Percentiles rank a stretch among this genome's conserved stretches.
Conservation (phyloP, 2,113 vertebrate species). For the Brachirus orientalis region DNA sequence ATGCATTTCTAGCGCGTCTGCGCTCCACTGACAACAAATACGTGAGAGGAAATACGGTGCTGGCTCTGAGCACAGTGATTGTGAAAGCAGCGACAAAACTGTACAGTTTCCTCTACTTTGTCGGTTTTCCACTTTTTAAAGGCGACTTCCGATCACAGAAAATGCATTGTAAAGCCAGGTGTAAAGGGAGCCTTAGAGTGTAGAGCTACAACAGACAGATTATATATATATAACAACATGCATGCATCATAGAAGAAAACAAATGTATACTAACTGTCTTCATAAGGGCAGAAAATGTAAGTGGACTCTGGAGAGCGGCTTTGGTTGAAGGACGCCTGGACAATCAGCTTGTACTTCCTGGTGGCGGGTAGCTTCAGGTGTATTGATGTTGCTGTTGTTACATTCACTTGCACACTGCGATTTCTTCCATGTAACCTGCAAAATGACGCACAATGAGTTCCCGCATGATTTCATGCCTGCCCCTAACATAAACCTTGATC, state of each 20-base stretch:
- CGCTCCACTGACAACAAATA: no score
- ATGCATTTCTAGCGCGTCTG: no score
- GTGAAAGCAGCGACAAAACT: no score
- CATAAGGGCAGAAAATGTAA: fast-evolving
- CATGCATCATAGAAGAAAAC: neutral
- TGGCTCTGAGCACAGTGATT: no score
- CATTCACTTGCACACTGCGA: fast-evolving
- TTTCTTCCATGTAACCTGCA: neutral
- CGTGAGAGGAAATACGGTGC: no score
- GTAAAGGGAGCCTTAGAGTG: no score
- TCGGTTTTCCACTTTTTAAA: no score
- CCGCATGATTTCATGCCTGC: no score
- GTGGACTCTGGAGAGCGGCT: neutral
- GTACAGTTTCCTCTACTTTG: no score
- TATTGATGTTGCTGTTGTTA: neutral
- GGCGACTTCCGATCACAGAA: no score
- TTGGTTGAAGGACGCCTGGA: conserved; percentile 33
- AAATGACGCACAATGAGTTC: neutral
- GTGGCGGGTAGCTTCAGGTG: neutral
- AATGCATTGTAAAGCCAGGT: no score
- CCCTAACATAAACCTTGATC: no score
- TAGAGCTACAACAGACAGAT: neutral
- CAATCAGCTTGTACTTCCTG: fast-evolving
- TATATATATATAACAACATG: neutral
- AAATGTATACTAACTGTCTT: conserved; percentile 27